Evolutionary conservation across 2,888 invertebrate species (phyloP).

Genomic region (Euzophera pinguis): DNA sequence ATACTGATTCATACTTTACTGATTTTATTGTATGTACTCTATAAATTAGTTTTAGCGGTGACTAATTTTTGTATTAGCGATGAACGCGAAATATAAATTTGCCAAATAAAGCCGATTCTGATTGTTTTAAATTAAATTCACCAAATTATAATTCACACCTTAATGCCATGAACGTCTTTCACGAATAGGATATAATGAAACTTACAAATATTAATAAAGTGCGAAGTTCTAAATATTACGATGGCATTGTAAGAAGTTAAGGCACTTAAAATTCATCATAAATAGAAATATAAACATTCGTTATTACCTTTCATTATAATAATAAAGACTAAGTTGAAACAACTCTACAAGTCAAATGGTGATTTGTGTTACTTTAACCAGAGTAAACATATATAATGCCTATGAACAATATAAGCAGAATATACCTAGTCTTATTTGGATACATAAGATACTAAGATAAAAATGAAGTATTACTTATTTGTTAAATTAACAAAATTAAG

Average conservation of each 20-base stretch:
- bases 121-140: constrained; percentile 8
- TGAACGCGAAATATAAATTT: not conserved
- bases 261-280: constrained; percentile 1
- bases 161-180: constrained; percentile 11
- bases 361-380: too few species aligned
- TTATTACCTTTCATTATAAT: not conserved
- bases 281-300: not conserved
- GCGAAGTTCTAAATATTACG: constrained; percentile 11
- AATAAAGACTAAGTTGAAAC: too few species aligned
- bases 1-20: too few species aligned
- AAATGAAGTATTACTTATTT: too few species aligned
- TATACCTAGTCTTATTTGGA: too few species aligned
- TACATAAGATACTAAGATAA: too few species aligned
- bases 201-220: constrained; percentile 11
- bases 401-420: too few species aligned
- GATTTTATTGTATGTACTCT: too few species aligned
- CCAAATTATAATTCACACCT: constrained; percentile 12
- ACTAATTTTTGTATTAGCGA: not conserved
- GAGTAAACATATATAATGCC: too few species aligned
- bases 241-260: constrained; percentile 1
- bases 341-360: too few species aligned
- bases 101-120: constrained; percentile 2
- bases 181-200: constrained; percentile 10
- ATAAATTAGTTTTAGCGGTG: not conserved
- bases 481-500: constrained; percentile 40